phyloP scores from a whole-genome alignment of 2,888 invertebrate genomes.

The Drosophila aldrichi region DNA sequence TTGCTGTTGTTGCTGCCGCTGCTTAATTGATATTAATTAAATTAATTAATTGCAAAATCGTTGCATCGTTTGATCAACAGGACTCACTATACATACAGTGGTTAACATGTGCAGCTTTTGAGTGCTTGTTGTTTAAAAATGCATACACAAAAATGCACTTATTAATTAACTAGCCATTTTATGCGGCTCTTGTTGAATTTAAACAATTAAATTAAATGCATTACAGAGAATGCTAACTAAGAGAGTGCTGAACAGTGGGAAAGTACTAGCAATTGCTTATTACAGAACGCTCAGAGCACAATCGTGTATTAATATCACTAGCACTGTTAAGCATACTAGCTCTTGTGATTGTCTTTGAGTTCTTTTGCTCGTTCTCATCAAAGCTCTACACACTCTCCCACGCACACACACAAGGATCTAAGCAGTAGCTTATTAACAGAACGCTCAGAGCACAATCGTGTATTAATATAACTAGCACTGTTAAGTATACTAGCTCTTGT shows the following conservation, averaged over 20 bases:
- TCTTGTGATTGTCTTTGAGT: background rate
- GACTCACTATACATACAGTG: background rate
- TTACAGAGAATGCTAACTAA: background rate
- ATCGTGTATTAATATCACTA: background rate
- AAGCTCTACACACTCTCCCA: too few relatives aligned
- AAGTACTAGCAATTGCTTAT: background rate
- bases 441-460: too few relatives aligned
- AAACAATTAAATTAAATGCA: background rate
- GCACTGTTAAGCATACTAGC: background rate
- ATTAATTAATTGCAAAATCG: slow-evolving; percentile 72
- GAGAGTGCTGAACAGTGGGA: background rate
- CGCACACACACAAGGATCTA: too few relatives aligned
- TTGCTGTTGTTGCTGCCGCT: slow-evolving; percentile 2
- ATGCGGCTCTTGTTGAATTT: slow-evolving; percentile 1
- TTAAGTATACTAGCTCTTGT: too few relatives aligned
- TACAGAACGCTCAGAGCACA: background rate
- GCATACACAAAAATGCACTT: slow-evolving; percentile 38
- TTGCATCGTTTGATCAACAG: slow-evolving; percentile 41
- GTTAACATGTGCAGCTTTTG: slow-evolving; percentile 1
- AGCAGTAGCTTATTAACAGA: too few relatives aligned
- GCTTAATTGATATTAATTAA: slow-evolving; percentile 74
- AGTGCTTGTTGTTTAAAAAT: slow-evolving; percentile 34
- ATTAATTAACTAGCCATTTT: slow-evolving; percentile 43
- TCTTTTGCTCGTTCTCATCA: background rate
- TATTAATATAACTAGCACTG: too few relatives aligned